A percentile compares a stretch with the other conserved stretches of the same genome.
Evolutionary conservation across 2,113 vertebrate genomes (phyloP).

Genomic region (Dinomys branickii): DNA sequence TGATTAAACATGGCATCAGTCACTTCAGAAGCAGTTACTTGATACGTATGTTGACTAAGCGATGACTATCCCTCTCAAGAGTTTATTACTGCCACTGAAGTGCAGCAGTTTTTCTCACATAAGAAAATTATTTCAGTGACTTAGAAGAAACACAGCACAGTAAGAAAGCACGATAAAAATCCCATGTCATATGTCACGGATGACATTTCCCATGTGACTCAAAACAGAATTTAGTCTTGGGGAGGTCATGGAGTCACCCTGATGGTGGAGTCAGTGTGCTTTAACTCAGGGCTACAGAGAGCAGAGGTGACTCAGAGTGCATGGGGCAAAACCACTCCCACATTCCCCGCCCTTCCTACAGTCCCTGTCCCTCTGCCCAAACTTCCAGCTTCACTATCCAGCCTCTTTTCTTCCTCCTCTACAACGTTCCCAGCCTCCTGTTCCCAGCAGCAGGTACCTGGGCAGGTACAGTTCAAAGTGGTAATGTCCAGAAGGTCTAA

Average conservation of each 20-base stretch:
- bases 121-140: slow-evolving; percentile 49
- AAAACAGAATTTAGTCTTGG: neutral
- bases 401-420: neutral
- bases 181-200: neutral
- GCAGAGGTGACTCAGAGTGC: too few species aligned
- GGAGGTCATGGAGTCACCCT: fast-evolving
- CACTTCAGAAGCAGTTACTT: neutral
- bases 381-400: neutral
- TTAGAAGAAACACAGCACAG: slow-evolving; percentile 13
- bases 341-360: neutral
- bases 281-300: neutral
- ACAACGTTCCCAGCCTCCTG: neutral
- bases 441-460: neutral
- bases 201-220: neutral
- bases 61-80: neutral
- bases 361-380: neutral
- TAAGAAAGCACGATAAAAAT: slow-evolving; percentile 7
- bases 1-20: neutral
- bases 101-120: neutral
- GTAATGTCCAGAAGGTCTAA: neutral
- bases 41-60: neutral
- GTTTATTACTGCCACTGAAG: slow-evolving; percentile 17
- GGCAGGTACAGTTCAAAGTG: neutral
- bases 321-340: neutral
- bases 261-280: neutral